Conservation (phyloP, 2,113 vertebrate genomes). For the Mesitornis unicolor region DNA sequence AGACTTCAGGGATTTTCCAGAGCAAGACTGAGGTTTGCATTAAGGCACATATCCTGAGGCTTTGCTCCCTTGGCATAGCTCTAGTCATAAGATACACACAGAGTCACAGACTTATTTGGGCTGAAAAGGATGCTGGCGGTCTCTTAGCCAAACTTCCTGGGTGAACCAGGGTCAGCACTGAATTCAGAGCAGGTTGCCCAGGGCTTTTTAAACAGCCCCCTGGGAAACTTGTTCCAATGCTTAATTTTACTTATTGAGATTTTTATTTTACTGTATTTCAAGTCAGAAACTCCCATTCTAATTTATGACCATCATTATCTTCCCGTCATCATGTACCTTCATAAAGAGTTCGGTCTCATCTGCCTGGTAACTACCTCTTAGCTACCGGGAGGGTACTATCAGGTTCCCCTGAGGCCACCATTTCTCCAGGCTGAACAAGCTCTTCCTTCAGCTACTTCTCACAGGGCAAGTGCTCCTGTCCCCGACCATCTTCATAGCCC, state of each 20-base stretch:
- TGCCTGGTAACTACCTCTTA: not conserved
- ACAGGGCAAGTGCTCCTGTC: not conserved
- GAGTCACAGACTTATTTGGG: not conserved
- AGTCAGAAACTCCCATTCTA: not conserved
- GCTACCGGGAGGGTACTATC: rapidly evolving
- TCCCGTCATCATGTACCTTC: not conserved
- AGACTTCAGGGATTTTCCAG: not conserved
- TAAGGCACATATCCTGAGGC: not conserved
- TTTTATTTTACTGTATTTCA: not conserved
- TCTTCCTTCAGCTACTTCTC: not conserved
- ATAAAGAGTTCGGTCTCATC: not conserved
- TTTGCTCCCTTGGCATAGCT: not conserved
- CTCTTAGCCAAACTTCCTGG: not conserved
- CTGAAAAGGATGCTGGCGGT: not conserved
- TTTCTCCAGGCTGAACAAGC: not conserved
- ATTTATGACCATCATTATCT: not conserved
- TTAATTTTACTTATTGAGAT: not conserved
- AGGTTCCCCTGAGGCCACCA: not conserved
- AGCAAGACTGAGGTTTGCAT: not conserved
- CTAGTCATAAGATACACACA: not conserved
- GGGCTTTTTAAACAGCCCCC: not conserved
- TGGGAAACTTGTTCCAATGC: not conserved
- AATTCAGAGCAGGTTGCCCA: not conserved
- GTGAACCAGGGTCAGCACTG: not conserved
- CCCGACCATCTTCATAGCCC: not conserved